Conservation (phyloP, 2,888 invertebrate genomes). For the Mesoligia furuncula region DNA sequence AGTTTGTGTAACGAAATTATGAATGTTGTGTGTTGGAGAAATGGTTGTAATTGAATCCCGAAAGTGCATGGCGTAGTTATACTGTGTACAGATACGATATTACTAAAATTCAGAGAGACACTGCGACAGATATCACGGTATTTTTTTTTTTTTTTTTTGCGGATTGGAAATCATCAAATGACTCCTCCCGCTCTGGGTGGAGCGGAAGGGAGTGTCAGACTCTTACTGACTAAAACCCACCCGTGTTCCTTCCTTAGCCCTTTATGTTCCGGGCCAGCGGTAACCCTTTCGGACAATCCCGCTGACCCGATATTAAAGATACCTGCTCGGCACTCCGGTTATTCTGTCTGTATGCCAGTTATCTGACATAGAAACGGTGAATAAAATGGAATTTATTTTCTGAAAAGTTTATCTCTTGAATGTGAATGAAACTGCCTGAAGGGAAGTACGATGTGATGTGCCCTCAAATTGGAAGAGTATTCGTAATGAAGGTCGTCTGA, state of each 20-base stretch:
- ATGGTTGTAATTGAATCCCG: neutral
- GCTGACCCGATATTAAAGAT: too few species aligned
- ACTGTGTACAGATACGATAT: neutral
- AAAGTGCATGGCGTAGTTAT: constrained; percentile 7
- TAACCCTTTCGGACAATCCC: too few species aligned
- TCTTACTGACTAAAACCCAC: too few species aligned
- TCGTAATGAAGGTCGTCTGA: constrained; percentile 2
- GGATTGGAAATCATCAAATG: too few species aligned
- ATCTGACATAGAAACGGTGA: constrained; percentile 6
- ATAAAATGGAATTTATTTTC: constrained; percentile 22
- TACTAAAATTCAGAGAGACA: neutral
- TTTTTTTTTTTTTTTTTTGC: too few species aligned
- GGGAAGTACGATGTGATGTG: neutral
- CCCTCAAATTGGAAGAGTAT: neutral
- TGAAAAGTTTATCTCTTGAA: constrained; percentile 7
- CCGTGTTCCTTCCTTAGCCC: too few species aligned
- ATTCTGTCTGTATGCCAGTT: neutral
- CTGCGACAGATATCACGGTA: neutral
- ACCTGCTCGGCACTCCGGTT: neutral
- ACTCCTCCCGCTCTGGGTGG: too few species aligned
- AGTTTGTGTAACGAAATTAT: constrained; percentile 39
- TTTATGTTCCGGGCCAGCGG: too few species aligned
- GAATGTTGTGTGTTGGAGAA: constrained; percentile 16
- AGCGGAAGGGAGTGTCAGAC: too few species aligned
- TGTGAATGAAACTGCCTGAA: constrained; percentile 21